Evolutionary conservation across 2,113 vertebrate genomes (phyloP).

Genomic region (Saguinus midas): DNA sequence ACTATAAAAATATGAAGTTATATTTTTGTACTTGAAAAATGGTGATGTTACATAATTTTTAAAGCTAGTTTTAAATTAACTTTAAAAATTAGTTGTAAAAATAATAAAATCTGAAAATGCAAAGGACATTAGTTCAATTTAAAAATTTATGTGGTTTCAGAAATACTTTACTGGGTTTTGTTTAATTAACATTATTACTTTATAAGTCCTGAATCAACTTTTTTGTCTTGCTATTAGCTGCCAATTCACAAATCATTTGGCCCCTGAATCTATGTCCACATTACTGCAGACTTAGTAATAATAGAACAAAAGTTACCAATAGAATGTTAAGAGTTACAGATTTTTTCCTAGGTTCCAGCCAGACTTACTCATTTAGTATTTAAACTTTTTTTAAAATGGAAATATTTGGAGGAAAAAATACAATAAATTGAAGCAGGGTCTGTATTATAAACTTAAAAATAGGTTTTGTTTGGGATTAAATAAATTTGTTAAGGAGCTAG

Average conservation of each 20-base stretch:
- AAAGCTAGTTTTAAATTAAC: conserved; percentile 2
- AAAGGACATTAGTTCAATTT: neutral
- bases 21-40: neutral
- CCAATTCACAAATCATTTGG: neutral
- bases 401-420: neutral
- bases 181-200: neutral
- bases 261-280: neutral
- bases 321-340: neutral
- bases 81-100: neutral
- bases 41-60: neutral
- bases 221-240: neutral
- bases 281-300: neutral
- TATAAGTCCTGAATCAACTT: neutral
- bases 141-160: neutral
- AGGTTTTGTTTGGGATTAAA: neutral
- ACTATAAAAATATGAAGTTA: neutral
- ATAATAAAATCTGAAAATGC: conserved; percentile 27
- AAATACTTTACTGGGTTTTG: neutral
- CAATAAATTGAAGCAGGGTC: neutral
- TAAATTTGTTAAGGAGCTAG: neutral
- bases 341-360: neutral
- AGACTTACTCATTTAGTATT: neutral
- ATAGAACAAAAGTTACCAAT: neutral
- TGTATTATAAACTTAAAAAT: neutral
- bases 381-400: neutral